Evolutionary conservation across 2,113 vertebrate species (phyloP), one percentile per base, ranked within the genome.

Genomic region (Pedetes capensis): DNA sequence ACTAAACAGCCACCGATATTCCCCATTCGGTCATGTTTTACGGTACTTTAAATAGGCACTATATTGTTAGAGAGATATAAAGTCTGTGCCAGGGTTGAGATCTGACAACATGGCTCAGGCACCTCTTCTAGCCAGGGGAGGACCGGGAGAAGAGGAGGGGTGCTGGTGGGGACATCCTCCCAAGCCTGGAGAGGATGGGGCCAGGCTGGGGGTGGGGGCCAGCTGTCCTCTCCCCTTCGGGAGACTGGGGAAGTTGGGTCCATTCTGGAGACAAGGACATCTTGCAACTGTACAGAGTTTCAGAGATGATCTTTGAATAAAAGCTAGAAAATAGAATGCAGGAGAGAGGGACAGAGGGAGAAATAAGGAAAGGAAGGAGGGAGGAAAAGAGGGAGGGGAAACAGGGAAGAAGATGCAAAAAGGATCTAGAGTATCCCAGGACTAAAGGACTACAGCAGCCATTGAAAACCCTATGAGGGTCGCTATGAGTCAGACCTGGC

Each of bases 11-110:
- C 97, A 95, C 95, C 53, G 76, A 97, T 97, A 98, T 81, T 98
- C 98, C 98, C 98, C 97, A 79, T 97, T 98, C 1, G 1, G 96
- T 98, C 98, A 96, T 98, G 98, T 98, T 98, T 98, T 97, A 97
- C 4, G 32, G 96, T 94, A 91, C 95, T 98, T 97, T 66, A 94
- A 98, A 90, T 74, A 85, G 95, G 96, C 93, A 95, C 87, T 86
- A 66, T 96, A 90, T 93, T 89, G 96, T 96, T 79, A 96, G 93
- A 68, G 95, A 97, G 95, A 95, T 89, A 95, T 63, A 88, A 94
- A 96, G 95, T 47, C 74, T 97, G 47, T 93, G 95, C 89, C 3
- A 0, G 39, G n/a, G 22, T 37, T 83, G 68, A 71, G 82, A 34
- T 76, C 94, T 96, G 72, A 97, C 93, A 64, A 72, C 71, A 12